Conservation (phyloP, 2,113 vertebrate genomes). For the Coreoperca whiteheadi region DNA sequence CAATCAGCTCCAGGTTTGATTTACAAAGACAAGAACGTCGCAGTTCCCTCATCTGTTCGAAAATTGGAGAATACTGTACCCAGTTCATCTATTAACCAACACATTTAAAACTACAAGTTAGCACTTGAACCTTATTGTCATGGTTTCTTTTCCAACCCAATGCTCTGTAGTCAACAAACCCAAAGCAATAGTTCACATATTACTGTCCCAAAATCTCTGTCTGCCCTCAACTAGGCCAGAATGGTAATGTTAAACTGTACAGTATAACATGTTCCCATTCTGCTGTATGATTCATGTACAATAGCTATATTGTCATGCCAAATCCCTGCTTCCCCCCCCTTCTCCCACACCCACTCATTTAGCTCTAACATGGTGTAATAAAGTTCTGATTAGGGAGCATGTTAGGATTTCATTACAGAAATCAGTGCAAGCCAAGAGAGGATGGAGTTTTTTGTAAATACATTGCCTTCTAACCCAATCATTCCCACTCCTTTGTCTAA, state of each 20-base stretch:
- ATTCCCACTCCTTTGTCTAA: neutral
- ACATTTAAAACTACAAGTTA: neutral
- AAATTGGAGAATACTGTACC: neutral
- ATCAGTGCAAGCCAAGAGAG: constrained; percentile 32
- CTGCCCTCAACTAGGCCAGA: neutral
- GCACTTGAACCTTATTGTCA: neutral
- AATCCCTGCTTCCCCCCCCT: neutral
- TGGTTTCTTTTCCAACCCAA: neutral
- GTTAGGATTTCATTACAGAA: constrained; percentile 72
- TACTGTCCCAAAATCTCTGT: neutral
- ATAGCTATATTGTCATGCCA: constrained; percentile 14
- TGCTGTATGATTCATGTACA: constrained; percentile 4
- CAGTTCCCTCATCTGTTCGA: no score
- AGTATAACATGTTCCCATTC: constrained; percentile 15
- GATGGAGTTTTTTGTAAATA: constrained; percentile 32
- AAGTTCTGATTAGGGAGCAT: constrained; percentile 66
- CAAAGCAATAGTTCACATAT: neutral
- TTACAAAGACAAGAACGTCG: neutral
- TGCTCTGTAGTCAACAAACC: neutral
- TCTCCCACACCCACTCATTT: constrained; percentile 26
- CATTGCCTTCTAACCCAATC: constrained; percentile 26
- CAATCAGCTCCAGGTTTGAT: neutral
- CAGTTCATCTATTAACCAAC: neutral
- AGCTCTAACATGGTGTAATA: constrained; percentile 49
- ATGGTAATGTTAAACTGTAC: constrained; percentile 10